Evolutionary conservation across 2,113 vertebrate species (phyloP).

Genomic region (Ivindomyrus marchei): DNA sequence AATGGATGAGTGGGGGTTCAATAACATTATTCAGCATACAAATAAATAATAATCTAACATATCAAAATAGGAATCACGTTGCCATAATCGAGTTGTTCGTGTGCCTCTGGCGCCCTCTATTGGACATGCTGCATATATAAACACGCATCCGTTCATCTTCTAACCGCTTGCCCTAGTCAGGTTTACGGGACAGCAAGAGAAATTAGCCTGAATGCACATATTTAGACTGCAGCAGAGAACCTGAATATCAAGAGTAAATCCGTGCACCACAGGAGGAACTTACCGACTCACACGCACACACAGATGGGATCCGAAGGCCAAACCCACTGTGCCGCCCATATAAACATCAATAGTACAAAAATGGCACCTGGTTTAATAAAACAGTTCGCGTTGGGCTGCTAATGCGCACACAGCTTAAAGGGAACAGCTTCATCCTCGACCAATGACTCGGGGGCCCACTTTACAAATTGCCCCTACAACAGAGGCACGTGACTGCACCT

Average conservation of each 20-base stretch:
- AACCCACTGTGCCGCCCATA: background rate
- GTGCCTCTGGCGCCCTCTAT: constrained; percentile 11
- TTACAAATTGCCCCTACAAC: background rate
- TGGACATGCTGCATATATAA: background rate
- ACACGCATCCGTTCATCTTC: background rate
- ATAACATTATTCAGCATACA: background rate
- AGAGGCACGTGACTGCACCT: background rate
- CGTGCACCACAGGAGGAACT: background rate
- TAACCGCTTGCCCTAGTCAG: background rate
- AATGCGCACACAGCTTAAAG: background rate
- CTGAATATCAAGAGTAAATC: background rate
- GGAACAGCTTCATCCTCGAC: background rate
- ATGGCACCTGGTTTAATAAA: background rate
- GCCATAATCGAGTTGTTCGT: background rate
- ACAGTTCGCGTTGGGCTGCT: background rate
- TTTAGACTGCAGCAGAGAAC: background rate
- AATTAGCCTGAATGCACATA: background rate
- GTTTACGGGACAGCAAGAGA: background rate
- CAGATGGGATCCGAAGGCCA: background rate
- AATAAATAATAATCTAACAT: background rate
- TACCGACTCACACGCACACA: background rate
- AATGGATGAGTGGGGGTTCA: background rate
- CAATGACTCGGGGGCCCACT: background rate
- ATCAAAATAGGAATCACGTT: background rate
- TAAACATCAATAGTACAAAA: background rate